Evolutionary conservation across 2,797 vertebrate species (phyloP), one percentile per base, ranked within the genome.

Genomic region (Sphenopsis melanotis): DNA sequence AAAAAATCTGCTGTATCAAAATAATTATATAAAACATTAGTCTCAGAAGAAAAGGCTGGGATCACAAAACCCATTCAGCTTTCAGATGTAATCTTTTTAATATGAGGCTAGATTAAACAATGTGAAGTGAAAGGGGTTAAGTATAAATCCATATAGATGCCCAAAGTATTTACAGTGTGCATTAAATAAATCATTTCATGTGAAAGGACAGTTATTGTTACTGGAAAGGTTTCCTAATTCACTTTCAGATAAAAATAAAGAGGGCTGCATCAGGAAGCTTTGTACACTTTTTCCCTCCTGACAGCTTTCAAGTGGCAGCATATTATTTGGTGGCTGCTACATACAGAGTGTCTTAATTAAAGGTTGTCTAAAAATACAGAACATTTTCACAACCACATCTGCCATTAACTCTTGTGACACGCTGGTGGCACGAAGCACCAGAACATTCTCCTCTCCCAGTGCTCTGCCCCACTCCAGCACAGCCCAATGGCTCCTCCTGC

Each of bases 291-390:
- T 85, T 72, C 87, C 95, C 96, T 96, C 95, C 97, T 98, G 98
- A 98, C 98, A 98, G 98, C 96, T 97, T 97, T 97, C 97, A 98
- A 98, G 97, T 97, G 98, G 98, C 98, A 98, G 97, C 97, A 92
- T 98, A 97, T 98, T 98, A 98, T 98, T 98, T 98, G 97, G 98
- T 97, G 83, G 79, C 96, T 87, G 91, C 96, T 97, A 98, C 97
- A 95, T 92, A 98, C 97, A 97, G 97, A 97, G 98, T 95, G 86
- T 97, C 97, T 98, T 98, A 98, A 98, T 98, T 98, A 98, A 98
- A 98, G 98, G 98, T 98, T 98, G 98, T 98, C 98, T 98, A 97
- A 98, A 98, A 98, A 98, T 97, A 98, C 97, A 96, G 97, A 97
- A 96, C 96, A 50, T 95, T 96, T 97, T 94, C 96, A 95, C 97